Conservation (phyloP, 2,113 vertebrate species). For the Phylloscopus trochilus region DNA sequence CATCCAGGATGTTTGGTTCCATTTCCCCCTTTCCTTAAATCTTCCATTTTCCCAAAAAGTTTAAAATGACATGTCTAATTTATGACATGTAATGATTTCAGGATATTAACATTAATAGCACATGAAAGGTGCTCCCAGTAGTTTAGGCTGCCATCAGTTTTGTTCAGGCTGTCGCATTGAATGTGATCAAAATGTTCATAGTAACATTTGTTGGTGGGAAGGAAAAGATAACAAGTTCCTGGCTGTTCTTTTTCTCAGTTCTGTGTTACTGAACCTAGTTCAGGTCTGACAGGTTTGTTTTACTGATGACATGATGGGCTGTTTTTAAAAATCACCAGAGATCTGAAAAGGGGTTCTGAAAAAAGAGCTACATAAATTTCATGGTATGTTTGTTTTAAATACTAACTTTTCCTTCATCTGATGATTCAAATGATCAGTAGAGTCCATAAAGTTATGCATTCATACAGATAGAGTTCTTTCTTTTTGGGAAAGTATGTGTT, state of each 20-base stretch:
- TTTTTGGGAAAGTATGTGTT: neutral
- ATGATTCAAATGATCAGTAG: neutral
- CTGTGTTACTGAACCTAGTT: neutral
- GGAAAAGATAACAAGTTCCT: neutral
- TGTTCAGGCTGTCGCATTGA: constrained; percentile 16
- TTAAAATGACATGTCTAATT: constrained; percentile 60
- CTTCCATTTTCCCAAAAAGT: constrained; percentile 57
- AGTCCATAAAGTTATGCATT: neutral
- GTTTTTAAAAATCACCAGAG: neutral
- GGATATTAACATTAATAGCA: constrained; percentile 55
- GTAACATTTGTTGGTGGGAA: neutral
- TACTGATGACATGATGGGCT: neutral
- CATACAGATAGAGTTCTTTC: neutral
- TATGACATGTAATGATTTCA: constrained; percentile 36
- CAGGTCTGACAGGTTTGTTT: neutral
- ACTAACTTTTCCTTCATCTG: neutral
- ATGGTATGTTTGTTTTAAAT: neutral
- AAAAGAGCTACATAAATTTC: neutral
- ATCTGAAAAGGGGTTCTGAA: neutral
- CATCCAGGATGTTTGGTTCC: constrained; percentile 10
- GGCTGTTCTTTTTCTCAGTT: neutral
- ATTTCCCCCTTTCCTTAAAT: neutral
- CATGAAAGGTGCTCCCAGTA: constrained; percentile 38
- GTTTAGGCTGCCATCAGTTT: constrained; percentile 24
- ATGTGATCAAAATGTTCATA: constrained; percentile 14